These are phyloP conservation scores for Mallateleia sp. DNA, from an alignment of 2,888 invertebrate species.

Conservation along the genomic window DNA sequence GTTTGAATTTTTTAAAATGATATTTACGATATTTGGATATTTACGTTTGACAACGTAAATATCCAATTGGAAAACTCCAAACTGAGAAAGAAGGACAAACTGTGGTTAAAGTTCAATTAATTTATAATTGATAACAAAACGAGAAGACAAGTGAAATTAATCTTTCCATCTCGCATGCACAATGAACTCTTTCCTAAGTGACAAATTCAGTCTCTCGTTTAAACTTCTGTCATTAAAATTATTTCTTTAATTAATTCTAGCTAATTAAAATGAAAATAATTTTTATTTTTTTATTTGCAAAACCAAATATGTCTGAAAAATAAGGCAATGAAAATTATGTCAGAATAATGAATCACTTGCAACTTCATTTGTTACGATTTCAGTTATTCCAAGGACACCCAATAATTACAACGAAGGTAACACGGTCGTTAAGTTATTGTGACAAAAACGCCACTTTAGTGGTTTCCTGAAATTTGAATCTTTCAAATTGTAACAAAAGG, in stretches of 20 bases:
- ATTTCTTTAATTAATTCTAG: too few relatives aligned
- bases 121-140: slow-evolving; percentile 50
- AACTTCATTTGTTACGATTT: slow-evolving; percentile 28
- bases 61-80: slow-evolving; percentile 17
- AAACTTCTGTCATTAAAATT: too few relatives aligned
- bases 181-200: slow-evolving; percentile 13
- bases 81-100: slow-evolving; percentile 52
- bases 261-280: too few relatives aligned
- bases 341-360: neutral
- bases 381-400: slow-evolving; percentile 42
- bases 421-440: too few relatives aligned
- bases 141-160: slow-evolving; percentile 40
- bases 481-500: too few relatives aligned
- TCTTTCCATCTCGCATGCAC: slow-evolving; percentile 24
- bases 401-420: slow-evolving; percentile 50
- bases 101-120: slow-evolving; percentile 54
- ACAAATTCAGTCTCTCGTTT: neutral
- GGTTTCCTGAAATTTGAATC: too few relatives aligned
- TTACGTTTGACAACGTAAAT: neutral
- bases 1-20: too few relatives aligned
- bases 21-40: too few relatives aligned
- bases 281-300: too few relatives aligned
- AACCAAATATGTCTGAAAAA: too few relatives aligned
- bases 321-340: slow-evolving; percentile 11
- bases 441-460: too few relatives aligned